Base-by-base conservation (phyloP, 1,140 invertebrate genomes). In the Oscheius sp. region DNA sequence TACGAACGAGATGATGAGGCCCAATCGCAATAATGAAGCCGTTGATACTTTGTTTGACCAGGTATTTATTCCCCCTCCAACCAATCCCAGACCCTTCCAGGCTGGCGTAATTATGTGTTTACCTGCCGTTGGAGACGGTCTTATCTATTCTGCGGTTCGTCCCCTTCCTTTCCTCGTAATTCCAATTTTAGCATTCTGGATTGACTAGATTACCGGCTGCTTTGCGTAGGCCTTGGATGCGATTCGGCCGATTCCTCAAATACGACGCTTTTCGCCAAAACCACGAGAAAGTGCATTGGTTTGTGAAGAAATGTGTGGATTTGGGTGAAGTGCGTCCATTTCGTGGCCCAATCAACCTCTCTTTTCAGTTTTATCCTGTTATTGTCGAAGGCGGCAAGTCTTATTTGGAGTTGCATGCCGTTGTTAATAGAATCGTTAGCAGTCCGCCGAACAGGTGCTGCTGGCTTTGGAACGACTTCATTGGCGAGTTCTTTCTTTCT, bases 401-500 rank as follows among this genome's bases (percentile, higher is more conserved):
- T 66, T 15, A 31, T 32, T 23, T 66, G 13, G 68, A 71, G 72
- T 13, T 72, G 3, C 42, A 36, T 1, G 68, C 62, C 1, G 68
- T 68, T 18, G 29, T 63, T 13, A 63, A 63, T 63, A 10, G 61
- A 1, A 32, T 63, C 7, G 32, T 26, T 13, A 7, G 28, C 10
- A 63, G 29, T 63, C 36, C 61, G n/a, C 61, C 49, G 7, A 55
- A 23, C 28, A 55, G 31, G 20, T 34, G 32, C 72, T 66, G 67
- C 20, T 71, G 68, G 68, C 29, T 71, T 28, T 71, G 68, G 68
- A 71, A 71, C 31, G 68, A 71, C 38, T 35, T 71, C 26, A 35
- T 71, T 18, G 68, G 68, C 35, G 32, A 63, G 61, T 63, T 63
- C 23, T 15, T 45, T 15, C 23, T 45, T 45, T 45, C 15, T 45